A percentile compares a stretch with the other conserved stretches of the same genome.
phyloP scores from a whole-genome alignment of 2,888 invertebrate genomes.

The Strigamia maritima region DNA sequence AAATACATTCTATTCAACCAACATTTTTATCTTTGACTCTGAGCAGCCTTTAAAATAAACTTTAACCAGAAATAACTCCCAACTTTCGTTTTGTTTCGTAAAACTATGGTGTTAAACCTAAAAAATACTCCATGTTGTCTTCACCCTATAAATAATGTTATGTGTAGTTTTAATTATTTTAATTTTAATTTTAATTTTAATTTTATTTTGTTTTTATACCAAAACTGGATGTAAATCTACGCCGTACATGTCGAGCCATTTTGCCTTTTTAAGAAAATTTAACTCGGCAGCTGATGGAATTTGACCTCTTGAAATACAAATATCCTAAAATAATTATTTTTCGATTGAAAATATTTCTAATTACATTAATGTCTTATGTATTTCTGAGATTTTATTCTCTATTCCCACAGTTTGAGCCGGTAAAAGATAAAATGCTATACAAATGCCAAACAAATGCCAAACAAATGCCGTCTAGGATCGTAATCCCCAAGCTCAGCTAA shows the following conservation, averaged over 20 bases:
- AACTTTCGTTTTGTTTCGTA: conserved; percentile 92
- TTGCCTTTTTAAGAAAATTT: conserved; percentile 93
- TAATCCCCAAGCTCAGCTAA: conserved; percentile 93
- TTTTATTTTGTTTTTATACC: conserved; percentile 58
- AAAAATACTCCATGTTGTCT: conserved; percentile 92
- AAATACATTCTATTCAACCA: conserved; percentile 53
- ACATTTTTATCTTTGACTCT: conserved; percentile 94
- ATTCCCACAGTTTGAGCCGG: conserved; percentile 88
- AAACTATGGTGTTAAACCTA: conserved; percentile 92
- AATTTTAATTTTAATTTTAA: not conserved
- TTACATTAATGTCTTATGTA: conserved; percentile 84
- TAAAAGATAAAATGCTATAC: conserved; percentile 84
- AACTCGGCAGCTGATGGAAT: conserved; percentile 89
- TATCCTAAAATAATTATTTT: not conserved
- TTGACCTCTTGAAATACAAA: conserved; percentile 64
- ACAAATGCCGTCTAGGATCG: conserved; percentile 79
- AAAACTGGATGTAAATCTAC: conserved; percentile 94
- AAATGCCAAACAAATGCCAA: conserved; percentile 91
- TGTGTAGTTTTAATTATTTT: not conserved
- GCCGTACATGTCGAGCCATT: conserved; percentile 98
- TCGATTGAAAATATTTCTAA: conserved; percentile 48
- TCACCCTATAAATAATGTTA: conserved; percentile 67
- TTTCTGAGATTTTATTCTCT: conserved; percentile 79
- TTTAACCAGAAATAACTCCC: conserved; percentile 97
- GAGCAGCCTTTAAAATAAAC: conserved; percentile 93